phyloP scores from a whole-genome alignment of 2,888 invertebrate genomes.

The Itoplectis maculator region DNA sequence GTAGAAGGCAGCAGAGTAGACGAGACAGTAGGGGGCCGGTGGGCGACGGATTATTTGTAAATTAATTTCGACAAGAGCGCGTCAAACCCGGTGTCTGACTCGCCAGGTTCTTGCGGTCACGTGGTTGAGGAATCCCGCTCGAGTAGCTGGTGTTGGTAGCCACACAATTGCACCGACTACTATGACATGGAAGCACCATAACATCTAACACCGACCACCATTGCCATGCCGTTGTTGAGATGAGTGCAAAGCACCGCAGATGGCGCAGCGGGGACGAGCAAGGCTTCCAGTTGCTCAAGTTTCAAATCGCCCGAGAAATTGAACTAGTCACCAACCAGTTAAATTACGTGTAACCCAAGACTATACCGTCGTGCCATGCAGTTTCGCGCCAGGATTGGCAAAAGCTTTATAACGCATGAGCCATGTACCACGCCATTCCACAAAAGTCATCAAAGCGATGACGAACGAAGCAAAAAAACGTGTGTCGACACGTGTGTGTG shows the following conservation, averaged over 20 bases:
- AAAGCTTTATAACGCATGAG: neutral
- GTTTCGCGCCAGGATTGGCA: neutral
- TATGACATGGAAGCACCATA: conserved; percentile 20
- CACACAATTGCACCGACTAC: conserved; percentile 32
- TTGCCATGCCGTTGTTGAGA: conserved; percentile 26
- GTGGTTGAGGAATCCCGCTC: conserved; percentile 40
- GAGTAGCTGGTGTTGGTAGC: conserved; percentile 20
- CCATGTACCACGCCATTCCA: neutral
- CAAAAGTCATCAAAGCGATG: neutral
- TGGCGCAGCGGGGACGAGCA: conserved; percentile 1
- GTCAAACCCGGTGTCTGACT: conserved; percentile 41
- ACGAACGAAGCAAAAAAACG: too few species aligned
- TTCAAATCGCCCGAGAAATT: conserved; percentile 59
- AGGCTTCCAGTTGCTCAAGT: conserved; percentile 64
- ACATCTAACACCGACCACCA: conserved; percentile 1
- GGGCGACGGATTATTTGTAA: conserved; percentile 55
- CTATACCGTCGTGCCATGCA: conserved; percentile 12
- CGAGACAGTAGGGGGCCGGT: conserved; percentile 5
- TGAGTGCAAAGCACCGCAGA: conserved; percentile 2
- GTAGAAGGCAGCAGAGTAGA: conserved; percentile 20
- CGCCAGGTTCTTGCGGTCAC: conserved; percentile 50
- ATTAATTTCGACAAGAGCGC: conserved; percentile 52
- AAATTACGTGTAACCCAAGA: conserved; percentile 48
- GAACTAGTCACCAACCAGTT: conserved; percentile 53
- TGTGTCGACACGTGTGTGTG: too few species aligned